Base-by-base conservation (phyloP, 2,113 vertebrate genomes). In the Eptesicus fuscus region DNA sequence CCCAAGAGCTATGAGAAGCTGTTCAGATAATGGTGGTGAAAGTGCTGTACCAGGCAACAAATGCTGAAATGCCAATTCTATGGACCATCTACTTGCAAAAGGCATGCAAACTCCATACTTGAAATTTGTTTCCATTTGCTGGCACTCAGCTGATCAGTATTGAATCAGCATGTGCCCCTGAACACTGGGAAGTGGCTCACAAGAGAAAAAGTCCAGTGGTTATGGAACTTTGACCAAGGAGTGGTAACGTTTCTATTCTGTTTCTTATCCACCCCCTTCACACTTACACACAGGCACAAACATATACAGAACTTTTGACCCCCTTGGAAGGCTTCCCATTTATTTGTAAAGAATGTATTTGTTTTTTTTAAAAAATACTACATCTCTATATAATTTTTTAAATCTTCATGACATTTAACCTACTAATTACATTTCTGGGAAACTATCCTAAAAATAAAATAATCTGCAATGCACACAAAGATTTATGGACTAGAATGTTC, bases 401-500 rank as follows among this genome's bases (percentile, higher is more conserved):
- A 94, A 89, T 93, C 96, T 90, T 86, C 65, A 37, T 86, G 79
- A 91, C 92, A 94, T 85, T 85, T 84, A 97, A 53, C 49, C 87
- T 74, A 73, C 25, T n/a, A 92, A 94, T 96, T 92, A 91, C 47
- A 94, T 92, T 94, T 94, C 95, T 97, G 86, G 91, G 93, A 96
- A 97, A 93, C 87, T 65, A 86, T 85, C 91, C 96, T 90, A 91
- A 95, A 94, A 93, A 61, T 61, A 63, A 76, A 89, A 86, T 83
- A 96, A 80, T 83, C 88, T 85, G 70, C 30, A 83, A 25, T 83
- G 59, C 70, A 69, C 63, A 83, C 23, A 61, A 40, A 91, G 89
- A 97, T 92, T 86, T 97, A 96, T 91, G 86, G 56, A 82, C 73
- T 73, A 82, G 37, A 84, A 86, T 94, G 88, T 73, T 92, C 89